A percentile compares a stretch with the other conserved stretches of the same genome.
phyloP scores from a whole-genome alignment of 2,113 vertebrate species.

The Amblyornis subalaris region DNA sequence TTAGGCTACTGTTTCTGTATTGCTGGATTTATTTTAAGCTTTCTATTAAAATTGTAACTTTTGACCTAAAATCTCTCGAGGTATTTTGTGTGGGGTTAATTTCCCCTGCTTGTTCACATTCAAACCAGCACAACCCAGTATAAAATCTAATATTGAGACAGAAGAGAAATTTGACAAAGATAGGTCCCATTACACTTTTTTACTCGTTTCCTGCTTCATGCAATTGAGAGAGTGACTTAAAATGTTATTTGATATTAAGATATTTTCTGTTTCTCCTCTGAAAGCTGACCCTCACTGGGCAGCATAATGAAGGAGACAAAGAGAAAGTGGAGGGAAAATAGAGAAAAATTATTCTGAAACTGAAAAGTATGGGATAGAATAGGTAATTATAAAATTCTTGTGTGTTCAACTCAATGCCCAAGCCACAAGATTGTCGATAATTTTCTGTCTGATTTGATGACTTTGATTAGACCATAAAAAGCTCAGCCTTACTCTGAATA shows the following conservation, averaged over 20 bases:
- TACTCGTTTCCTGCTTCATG: not conserved
- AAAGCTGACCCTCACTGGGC: not conserved
- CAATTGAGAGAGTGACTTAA: not conserved
- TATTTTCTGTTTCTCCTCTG: not conserved
- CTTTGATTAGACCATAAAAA: not conserved
- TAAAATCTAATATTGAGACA: not conserved
- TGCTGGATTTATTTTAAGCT: too few species aligned
- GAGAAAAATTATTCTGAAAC: not conserved
- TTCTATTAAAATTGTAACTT: too few species aligned
- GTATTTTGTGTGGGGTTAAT: too few species aligned
- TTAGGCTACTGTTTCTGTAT: too few species aligned
- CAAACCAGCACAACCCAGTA: not conserved
- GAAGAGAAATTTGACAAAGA: not conserved
- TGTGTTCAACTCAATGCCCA: not conserved
- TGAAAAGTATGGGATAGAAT: not conserved
- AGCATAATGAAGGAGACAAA: not conserved
- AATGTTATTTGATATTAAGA: not conserved
- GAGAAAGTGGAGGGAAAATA: not conserved
- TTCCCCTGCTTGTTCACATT: too few species aligned
- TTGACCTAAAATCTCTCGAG: too few species aligned
- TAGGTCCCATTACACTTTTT: not conserved
- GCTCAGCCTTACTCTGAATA: not conserved
- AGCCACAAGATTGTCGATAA: fast-evolving
- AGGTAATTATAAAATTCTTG: not conserved
- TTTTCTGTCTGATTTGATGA: not conserved